Evolutionary conservation across 2,113 vertebrate genomes (phyloP).

Genomic region (Lepisosteus oculatus): DNA sequence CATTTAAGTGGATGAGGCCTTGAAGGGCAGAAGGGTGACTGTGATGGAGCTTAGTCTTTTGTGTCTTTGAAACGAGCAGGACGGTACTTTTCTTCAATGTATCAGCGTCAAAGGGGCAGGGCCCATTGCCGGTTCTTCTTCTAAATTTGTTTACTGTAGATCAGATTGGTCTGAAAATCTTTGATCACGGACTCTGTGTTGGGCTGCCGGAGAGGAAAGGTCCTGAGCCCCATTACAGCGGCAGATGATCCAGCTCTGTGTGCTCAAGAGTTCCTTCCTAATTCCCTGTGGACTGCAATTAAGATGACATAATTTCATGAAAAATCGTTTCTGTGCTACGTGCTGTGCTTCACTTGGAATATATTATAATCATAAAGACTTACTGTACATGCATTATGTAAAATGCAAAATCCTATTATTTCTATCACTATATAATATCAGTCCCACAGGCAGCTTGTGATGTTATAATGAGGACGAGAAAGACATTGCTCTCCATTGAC

Average conservation of each 20-base stretch:
- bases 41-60: too few relatives aligned
- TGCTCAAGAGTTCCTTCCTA: constrained; percentile 39
- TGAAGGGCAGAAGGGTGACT: too few relatives aligned
- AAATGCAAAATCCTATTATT: constrained; percentile 80
- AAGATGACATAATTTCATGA: constrained; percentile 51
- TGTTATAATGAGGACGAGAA: constrained; percentile 94
- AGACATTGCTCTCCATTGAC: constrained; percentile 68
- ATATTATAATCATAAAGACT: constrained; percentile 24
- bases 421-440: constrained; percentile 79
- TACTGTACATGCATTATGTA: constrained; percentile 39
- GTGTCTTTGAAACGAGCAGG: too few relatives aligned
- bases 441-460: constrained; percentile 87
- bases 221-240: constrained; percentile 31
- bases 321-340: constrained; percentile 38
- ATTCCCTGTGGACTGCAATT: constrained; percentile 45
- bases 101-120: too few relatives aligned
- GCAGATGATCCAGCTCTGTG: constrained; percentile 14
- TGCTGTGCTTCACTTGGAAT: constrained; percentile 31
- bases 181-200: too few relatives aligned
- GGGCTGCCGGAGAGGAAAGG: not conserved
- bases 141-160: too few relatives aligned
- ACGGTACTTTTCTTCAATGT: too few relatives aligned
- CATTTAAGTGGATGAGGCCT: too few relatives aligned
- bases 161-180: too few relatives aligned
- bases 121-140: too few relatives aligned